Evolutionary conservation across 2,113 vertebrate genomes (phyloP).

Genomic region (Mus spicilegus): DNA sequence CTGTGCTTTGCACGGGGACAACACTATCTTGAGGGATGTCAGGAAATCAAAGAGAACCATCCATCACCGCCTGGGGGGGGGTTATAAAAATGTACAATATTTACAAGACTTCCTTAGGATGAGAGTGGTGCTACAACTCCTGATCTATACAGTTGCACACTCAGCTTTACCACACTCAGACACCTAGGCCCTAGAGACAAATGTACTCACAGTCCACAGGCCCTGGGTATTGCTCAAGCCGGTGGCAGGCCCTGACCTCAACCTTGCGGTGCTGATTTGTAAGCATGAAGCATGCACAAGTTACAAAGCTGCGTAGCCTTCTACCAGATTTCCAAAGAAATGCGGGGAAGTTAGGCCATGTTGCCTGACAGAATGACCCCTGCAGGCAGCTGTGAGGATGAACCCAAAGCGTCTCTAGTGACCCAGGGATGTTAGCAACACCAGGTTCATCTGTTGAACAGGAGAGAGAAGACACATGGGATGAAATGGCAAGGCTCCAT

Average conservation of each 20-base stretch:
- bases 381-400: neutral
- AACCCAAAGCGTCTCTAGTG: neutral
- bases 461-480: neutral
- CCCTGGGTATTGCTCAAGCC: neutral
- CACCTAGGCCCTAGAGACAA: neutral
- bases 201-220: neutral
- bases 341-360: no score
- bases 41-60: neutral
- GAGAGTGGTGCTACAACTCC: neutral
- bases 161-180: neutral
- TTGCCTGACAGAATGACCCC: no score
- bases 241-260: neutral
- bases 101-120: neutral
- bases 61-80: neutral
- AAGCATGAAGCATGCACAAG: neutral
- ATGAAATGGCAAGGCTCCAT: neutral
- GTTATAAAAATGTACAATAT: neutral
- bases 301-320: neutral
- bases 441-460: neutral
- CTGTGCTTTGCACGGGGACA: neutral
- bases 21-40: neutral
- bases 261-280: neutral
- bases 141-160: neutral
- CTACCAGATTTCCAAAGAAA: neutral
- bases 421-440: neutral